Conservation (phyloP, 2,797 vertebrate species). For the Mastacembelus armatus region DNA sequence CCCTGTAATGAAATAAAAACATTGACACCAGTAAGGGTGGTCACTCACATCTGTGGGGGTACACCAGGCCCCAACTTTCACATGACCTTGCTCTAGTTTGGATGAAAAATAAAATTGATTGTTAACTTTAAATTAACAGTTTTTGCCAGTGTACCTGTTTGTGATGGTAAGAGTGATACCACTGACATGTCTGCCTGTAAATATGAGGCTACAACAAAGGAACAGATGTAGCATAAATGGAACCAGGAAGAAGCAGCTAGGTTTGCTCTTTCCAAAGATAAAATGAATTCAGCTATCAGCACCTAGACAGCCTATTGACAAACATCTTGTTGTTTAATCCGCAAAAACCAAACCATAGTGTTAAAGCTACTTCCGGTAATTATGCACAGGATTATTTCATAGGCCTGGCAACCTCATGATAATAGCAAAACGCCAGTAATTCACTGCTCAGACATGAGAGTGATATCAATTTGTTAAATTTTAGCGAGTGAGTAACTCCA, state of each 20-base stretch:
- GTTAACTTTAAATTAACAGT: background rate
- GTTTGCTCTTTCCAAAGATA: too few relatives aligned
- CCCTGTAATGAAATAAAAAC: background rate
- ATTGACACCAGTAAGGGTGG: background rate
- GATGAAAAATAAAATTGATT: background rate
- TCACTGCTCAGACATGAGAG: background rate
- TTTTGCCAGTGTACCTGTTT: background rate
- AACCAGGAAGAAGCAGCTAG: too few relatives aligned
- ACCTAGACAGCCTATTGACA: too few relatives aligned
- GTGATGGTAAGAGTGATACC: background rate
- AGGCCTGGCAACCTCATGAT: too few relatives aligned
- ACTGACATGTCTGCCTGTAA: background rate
- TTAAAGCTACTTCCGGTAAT: too few relatives aligned
- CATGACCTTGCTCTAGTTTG: background rate
- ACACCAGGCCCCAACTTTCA: background rate
- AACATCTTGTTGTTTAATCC: too few relatives aligned
- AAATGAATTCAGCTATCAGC: too few relatives aligned
- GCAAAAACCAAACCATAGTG: too few relatives aligned
- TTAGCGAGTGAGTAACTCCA: background rate
- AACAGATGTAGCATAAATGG: background rate
- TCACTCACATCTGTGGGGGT: background rate
- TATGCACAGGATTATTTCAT: background rate
- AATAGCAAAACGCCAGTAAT: too few relatives aligned
- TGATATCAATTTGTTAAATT: conserved; percentile 1
- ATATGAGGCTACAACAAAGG: background rate